Evolutionary conservation across 1,140 invertebrate genomes (phyloP), one percentile per base, ranked within the genome.

Genomic region (Drosophila virilis): DNA sequence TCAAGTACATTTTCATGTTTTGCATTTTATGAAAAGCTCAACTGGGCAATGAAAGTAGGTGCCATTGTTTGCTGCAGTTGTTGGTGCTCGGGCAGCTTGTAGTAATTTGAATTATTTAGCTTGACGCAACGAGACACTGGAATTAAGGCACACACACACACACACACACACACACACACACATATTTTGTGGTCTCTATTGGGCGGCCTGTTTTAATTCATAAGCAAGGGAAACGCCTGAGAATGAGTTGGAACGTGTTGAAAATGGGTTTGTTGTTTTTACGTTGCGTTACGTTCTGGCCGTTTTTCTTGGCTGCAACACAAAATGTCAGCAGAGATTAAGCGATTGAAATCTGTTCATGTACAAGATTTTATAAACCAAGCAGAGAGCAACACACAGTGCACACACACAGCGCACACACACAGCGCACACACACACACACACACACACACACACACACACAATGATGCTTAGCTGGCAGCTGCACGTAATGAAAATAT

Each of bases 401-500:
- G n/a, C 37, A 43, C 37, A 57, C 59, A 62, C 67, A 57, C 35
- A 32, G 8, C 28, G 48, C 37, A 43, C 37, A 57, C 59, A 62
- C 67, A 57, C 35, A 32, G 8, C 28, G 48, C 35, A 61, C 12
- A 58, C 28, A 22, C 37, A 38, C 51, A 51, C 35, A 43, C 67
- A 77, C 54, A 61, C 38, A 55, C 40, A 35, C 13, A 45, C 45
- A 58, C 38, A 51, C 22, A 71, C 10, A 58, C 9, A 57, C 37
- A 64, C 12, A 80, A 78, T 72, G 59, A 60, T 70, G 75, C 60
- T 40, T 73, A 77, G 77, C 81, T 77, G 81, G 83, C 79, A 88
- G 83, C 77, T 86, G 82, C 73, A 88, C 84, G 79, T 88, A 88
- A 88, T 88, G 83, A 88, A 88, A 88, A 88, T 88, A 88, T 88